Evolutionary conservation across 2,888 invertebrate genomes (phyloP), one percentile per base, ranked within the genome.

Genomic region (Encarsia formosa): DNA sequence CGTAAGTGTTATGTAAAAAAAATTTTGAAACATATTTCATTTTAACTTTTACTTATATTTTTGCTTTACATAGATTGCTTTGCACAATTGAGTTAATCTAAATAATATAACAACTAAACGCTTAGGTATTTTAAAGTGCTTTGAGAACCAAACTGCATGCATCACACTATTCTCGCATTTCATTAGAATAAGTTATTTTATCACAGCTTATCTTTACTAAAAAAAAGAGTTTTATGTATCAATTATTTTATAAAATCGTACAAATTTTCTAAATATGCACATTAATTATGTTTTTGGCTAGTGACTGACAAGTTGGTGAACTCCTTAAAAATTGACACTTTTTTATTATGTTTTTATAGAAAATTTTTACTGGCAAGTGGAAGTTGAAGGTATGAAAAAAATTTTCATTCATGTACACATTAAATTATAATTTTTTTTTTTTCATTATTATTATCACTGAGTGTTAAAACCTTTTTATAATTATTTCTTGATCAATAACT

Each of bases 351-450:
- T 70, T 71, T 75, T 79, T 80, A 73, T 81, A 81, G 81, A 79
- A 79, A 74, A 78, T 80, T 77, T 77, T 78, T 70, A 76, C 78
- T 72, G 80, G 81, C 70, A 81, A 80, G 75, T 78, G 78, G 77
- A 79, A 79, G 78, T 77, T 79, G 65, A 81, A 82, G 81, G 81
- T 82, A 81, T 80, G 69, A 70, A 65, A 68, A 64, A 61, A n/a
- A n/a, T n/a, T n/a, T n/a, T n/a, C n/a, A n/a, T n/a, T n/a, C n/a
- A n/a, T n/a, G n/a, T n/a, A n/a, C n/a, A n/a, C n/a, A n/a, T n/a
- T n/a, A n/a, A n/a, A n/a, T n/a, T n/a, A n/a, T n/a, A n/a, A n/a
- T n/a, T n/a, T n/a, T n/a, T n/a, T n/a, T n/a, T n/a, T n/a, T n/a
- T n/a, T n/a, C n/a, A n/a, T n/a, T n/a, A n/a, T n/a, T n/a, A n/a